phyloP scores from a whole-genome alignment of 2,888 invertebrate genomes.

The Tinea pellionella region DNA sequence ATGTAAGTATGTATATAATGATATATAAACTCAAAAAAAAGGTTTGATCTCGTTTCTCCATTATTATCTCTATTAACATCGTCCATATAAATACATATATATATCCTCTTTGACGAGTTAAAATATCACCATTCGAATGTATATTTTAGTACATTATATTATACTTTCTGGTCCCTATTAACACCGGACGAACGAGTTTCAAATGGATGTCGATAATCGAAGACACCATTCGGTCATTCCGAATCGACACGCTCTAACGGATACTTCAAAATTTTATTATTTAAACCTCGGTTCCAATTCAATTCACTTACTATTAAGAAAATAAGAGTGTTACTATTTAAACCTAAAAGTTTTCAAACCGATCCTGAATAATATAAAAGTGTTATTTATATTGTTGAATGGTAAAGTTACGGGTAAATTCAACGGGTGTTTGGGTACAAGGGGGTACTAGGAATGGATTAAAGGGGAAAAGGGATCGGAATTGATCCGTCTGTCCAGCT shows the following conservation, averaged over 20 bases:
- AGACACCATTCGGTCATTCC: conserved; percentile 8
- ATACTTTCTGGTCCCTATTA: conserved; percentile 1
- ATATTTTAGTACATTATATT: not conserved
- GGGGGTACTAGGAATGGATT: conserved; percentile 12
- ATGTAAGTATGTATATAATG: too few species aligned
- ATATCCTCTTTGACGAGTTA: not conserved
- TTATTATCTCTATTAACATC: not conserved
- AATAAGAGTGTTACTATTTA: not conserved
- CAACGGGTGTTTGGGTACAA: not conserved
- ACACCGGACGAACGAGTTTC: conserved; percentile 11
- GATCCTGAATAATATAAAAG: not conserved
- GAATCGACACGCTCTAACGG: not conserved
- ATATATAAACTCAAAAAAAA: too few species aligned
- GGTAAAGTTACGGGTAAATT: not conserved
- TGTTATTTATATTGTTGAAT: not conserved
- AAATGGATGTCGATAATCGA: conserved; percentile 13
- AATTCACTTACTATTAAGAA: not conserved
- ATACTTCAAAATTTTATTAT: not conserved
- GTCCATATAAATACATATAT: not conserved
- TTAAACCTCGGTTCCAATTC: not conserved
- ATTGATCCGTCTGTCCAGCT: conserved; percentile 13
- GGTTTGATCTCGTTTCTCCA: not conserved
- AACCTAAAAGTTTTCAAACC: not conserved
- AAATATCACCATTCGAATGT: not conserved
- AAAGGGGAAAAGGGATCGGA: conserved; percentile 4